Evolutionary conservation across 35 echinoderm and acorn worm species (phyloP), one percentile per base, ranked within the genome.

Genomic region (Lytechinus pictus): DNA sequence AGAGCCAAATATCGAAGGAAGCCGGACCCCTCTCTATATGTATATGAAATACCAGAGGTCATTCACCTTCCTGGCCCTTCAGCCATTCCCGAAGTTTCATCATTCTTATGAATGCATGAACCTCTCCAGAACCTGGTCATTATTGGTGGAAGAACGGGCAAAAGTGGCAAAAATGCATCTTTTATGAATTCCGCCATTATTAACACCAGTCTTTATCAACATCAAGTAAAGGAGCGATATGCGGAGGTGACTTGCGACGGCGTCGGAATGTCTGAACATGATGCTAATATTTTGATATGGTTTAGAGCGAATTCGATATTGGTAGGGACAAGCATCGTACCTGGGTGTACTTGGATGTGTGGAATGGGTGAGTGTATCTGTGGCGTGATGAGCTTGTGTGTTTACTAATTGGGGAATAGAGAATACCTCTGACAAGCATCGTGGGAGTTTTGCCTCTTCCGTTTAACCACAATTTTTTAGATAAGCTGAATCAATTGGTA

Each of bases 401-500:
- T 93, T 57, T 57, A 57, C 66, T 79, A 24, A 79, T 79, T 44
- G 19, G 19, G 66, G 66, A 24, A 79, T 79, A 79, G 66, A 79
- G 66, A 79, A 79, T 79, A 79, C 66, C 66, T 79, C 21, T 79
- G 66, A 79, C 19, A 79, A 79, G 66, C 66, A 79, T 79, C 66
- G 21, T 79, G 66, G 66, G 66, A 79, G 66, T 79, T 79, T 44
- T 19, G 66, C 6, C 66, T 55, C 92, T 57, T 44, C 28, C 52
- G 88, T 52, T 90, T 90, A n/a, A 55, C 53, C 92, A 55, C 92
- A 93, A 54, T 55, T 57, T 93, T 54, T 58, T 9, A 93, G 92
- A 93, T 93, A 53, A 93, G 52, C 53, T 93, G 92, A 53, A 93
- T 93, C 52, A 93, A 93, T 93, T 93, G 55, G 92, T 93, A 54